Evolutionary conservation across 1,140 invertebrate species (phyloP).

Genomic region (Batillaria attramentaria): DNA sequence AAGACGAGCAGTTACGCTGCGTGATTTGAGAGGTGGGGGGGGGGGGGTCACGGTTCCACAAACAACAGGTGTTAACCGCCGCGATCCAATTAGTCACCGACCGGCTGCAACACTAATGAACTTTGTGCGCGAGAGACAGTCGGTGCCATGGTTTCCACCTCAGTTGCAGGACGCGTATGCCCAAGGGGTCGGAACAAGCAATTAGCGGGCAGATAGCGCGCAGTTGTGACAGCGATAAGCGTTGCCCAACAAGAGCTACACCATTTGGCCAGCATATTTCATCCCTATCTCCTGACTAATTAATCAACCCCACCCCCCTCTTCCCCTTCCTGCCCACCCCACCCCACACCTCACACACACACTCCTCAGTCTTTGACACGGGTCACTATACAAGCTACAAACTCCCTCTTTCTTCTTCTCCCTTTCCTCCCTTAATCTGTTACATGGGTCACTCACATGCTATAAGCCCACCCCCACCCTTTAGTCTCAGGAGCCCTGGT

Average conservation of each 20-base stretch:
- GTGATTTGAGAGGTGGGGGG: not conserved
- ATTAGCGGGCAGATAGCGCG: too few species aligned
- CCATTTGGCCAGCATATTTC: too few species aligned
- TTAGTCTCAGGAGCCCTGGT: too few species aligned
- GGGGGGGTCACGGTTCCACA: not conserved
- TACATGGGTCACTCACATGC: too few species aligned
- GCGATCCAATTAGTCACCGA: constrained; percentile 24
- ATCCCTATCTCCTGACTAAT: not conserved
- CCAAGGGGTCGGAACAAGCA: too few species aligned
- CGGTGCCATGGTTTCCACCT: not conserved
- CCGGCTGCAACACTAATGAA: constrained; percentile 20
- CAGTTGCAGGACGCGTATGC: not conserved
- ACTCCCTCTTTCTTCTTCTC: not conserved
- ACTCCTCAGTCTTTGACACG: not conserved
- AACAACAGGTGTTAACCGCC: constrained; percentile 23
- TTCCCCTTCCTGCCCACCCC: not conserved
- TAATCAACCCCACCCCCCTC: not conserved
- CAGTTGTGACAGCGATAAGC: too few species aligned
- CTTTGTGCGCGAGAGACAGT: constrained; percentile 4
- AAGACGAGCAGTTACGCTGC: not conserved
- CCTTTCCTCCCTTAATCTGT: too few species aligned
- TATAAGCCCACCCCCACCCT: too few species aligned
- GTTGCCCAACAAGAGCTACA: too few species aligned
- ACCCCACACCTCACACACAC: not conserved
- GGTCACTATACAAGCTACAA: not conserved